These are phyloP conservation scores for Pogonophryne albipinna DNA, from an alignment of 2,797 vertebrate species.

Conservation along the genomic window DNA sequence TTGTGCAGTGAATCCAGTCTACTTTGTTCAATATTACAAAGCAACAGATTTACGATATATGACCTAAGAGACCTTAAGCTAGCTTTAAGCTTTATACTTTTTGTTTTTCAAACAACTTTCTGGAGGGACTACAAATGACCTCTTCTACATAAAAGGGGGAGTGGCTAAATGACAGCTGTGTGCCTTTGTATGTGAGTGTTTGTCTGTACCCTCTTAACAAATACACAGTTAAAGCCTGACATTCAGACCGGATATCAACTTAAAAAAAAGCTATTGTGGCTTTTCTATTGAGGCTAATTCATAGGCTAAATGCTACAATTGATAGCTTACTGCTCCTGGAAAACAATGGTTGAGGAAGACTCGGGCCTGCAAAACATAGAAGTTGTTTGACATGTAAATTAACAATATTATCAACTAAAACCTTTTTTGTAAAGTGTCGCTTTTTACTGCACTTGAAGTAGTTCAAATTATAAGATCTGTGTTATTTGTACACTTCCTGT, in stretches of 20 bases:
- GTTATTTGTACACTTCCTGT: slow-evolving; percentile 22
- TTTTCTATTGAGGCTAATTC: not conserved
- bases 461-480: not conserved
- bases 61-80: not conserved
- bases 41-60: not conserved
- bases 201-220: not conserved
- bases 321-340: not conserved
- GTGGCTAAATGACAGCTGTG: not conserved
- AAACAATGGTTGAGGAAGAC: not conserved
- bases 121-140: not conserved
- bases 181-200: not conserved
- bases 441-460: not conserved
- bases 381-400: not conserved
- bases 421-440: not conserved
- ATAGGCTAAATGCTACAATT: not conserved
- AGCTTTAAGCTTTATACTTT: no score
- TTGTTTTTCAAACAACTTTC: no score
- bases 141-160: not conserved
- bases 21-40: not conserved
- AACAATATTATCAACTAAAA: not conserved
- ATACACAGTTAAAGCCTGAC: not conserved
- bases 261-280: not conserved
- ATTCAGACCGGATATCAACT: not conserved
- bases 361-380: not conserved
- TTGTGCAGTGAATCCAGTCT: not conserved